Evolutionary conservation across 2,113 vertebrate genomes (phyloP), one percentile per base, ranked within the genome.

Genomic region (Zosterops pallidus): DNA sequence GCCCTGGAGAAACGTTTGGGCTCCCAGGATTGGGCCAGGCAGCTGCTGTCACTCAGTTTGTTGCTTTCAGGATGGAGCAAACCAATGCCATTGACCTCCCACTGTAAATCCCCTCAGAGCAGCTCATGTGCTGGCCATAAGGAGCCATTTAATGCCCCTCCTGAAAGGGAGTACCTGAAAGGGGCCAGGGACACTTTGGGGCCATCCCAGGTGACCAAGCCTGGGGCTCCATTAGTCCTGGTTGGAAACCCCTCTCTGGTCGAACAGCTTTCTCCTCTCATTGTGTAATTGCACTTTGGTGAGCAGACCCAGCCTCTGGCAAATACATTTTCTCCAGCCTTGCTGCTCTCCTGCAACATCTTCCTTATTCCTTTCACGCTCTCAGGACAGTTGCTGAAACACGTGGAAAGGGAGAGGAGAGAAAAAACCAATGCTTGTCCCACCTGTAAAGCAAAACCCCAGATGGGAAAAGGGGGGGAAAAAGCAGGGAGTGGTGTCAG

Each of bases 11-110:
- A 77, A 33, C n/a, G 20, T 63, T 33, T 77, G 71, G 41, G 41
- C 31, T 69, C n/a, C 63, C 39, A 6, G 57, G 62, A 60, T 3
- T 39, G 77, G 35, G 33, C 37, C 69, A 25, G 33, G 33, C 42
- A 71, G 63, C 18, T 0, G 0, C 65, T 41, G 44, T 69, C 10
- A 0, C 42, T 25, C 3, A 0, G 21, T 41, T 53, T 79, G 50
- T 28, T 60, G 62, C 50, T 70, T 41, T 76, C 11, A 9, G 86
- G 37, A 60, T 2, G 9, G 59, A 77, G 41, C 72, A 77, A 79
- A 56, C 11, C 3, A 1, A 6, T 22, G 12, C 17, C 52, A 8
- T 21, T 8, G 39, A 26, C 25, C 13, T 24, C 21, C 16, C 0
- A 4, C 33, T 74, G 31, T 7, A 65, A 82, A 29, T 39, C 17